A percentile compares a stretch with the other conserved stretches of the same genome.
Evolutionary conservation across 2,888 invertebrate genomes (phyloP).

Genomic region (Xestia xanthographa): DNA sequence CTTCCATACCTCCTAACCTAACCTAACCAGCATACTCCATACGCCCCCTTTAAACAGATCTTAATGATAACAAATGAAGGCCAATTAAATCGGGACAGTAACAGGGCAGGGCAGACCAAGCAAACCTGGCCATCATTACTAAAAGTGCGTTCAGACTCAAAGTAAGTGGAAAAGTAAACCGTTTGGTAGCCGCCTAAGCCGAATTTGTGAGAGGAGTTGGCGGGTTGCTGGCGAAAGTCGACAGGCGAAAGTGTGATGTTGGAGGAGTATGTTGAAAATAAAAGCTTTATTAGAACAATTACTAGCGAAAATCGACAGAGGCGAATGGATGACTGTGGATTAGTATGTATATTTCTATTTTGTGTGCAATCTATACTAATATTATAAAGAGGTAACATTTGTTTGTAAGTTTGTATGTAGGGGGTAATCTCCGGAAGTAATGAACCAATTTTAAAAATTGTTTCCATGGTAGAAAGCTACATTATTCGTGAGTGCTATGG

Average conservation of each 20-base stretch:
- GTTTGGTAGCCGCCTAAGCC: slow-evolving; percentile 49
- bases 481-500: too few relatives aligned
- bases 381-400: too few relatives aligned
- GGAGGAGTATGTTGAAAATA: background rate
- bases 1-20: background rate
- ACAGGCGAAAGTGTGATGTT: background rate
- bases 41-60: background rate
- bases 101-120: slow-evolving; percentile 33
- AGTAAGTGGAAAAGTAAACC: slow-evolving; percentile 59
- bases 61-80: slow-evolving; percentile 6
- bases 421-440: too few relatives aligned
- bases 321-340: background rate
- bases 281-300: background rate
- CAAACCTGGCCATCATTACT: slow-evolving; percentile 44
- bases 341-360: too few relatives aligned
- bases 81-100: background rate
- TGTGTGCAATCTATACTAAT: too few relatives aligned
- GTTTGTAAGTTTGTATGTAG: too few relatives aligned
- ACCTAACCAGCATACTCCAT: background rate
- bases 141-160: slow-evolving; percentile 53
- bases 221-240: slow-evolving; percentile 39
- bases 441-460: too few relatives aligned
- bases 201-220: slow-evolving; percentile 33
- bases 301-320: background rate
- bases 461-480: too few relatives aligned